These are phyloP conservation scores for Rhinella marina DNA, from an alignment of 2,797 vertebrate species.

Conservation along the genomic window DNA sequence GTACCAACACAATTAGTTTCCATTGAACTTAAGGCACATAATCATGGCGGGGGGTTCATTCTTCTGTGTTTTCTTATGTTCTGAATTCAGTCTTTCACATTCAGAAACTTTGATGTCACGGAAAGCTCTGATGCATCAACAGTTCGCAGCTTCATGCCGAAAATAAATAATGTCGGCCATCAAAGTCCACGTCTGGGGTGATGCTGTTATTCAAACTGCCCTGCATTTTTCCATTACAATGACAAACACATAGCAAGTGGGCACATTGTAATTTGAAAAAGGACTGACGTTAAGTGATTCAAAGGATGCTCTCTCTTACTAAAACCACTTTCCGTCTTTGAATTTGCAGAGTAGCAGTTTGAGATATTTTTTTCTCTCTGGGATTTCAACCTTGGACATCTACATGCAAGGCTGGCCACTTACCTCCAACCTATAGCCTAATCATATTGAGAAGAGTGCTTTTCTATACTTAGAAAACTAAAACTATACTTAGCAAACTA, in stretches of 20 bases:
- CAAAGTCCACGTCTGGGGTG: neutral
- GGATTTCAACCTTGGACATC: no score
- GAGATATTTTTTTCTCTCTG: no score
- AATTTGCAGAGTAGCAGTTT: neutral
- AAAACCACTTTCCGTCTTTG: neutral
- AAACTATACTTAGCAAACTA: no score
- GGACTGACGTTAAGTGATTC: neutral
- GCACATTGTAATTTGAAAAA: neutral
- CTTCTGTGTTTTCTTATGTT: conserved; percentile 1
- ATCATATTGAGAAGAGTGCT: no score
- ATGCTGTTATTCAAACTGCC: neutral
- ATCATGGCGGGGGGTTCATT: neutral
- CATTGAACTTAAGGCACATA: neutral
- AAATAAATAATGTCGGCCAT: neutral
- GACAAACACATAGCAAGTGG: neutral
- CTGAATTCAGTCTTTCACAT: conserved; percentile 10
- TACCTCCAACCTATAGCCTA: no score
- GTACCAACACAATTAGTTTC: neutral
- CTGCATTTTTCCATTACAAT: neutral
- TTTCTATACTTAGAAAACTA: no score
- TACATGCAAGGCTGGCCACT: no score
- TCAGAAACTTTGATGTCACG: conserved; percentile 28
- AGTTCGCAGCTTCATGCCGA: neutral
- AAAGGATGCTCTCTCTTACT: neutral
- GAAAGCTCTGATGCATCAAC: conserved; percentile 10